These are phyloP conservation scores for Euwallacea similis DNA, from an alignment of 1,140 invertebrate genomes.

Conservation along the genomic window DNA sequence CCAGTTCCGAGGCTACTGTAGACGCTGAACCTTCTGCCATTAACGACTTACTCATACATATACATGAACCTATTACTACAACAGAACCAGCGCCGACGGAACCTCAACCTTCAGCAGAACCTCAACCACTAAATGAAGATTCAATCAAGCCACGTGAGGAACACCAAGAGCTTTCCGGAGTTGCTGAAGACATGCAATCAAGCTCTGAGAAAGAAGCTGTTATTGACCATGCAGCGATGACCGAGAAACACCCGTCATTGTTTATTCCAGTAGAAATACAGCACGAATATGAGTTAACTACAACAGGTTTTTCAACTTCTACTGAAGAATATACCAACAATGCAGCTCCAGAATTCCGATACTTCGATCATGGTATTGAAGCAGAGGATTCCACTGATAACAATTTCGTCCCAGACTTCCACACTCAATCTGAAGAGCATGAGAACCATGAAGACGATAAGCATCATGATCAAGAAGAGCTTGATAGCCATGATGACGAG, in stretches of 20 bases:
- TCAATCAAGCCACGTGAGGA: no score
- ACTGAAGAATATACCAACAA: background rate
- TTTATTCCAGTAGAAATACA: constrained; percentile 17
- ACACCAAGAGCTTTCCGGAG: no score
- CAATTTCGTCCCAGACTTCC: constrained; percentile 36
- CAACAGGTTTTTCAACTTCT: constrained; percentile 12
- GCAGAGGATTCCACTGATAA: constrained; percentile 44
- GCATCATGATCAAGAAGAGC: no score
- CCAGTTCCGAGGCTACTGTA: constrained; percentile 40
- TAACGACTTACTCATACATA: constrained; percentile 39
- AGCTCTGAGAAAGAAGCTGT: background rate
- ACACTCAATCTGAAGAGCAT: constrained; percentile 44
- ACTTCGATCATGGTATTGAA: constrained; percentile 46
- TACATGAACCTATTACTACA: constrained; percentile 47
- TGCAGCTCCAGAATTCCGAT: constrained; percentile 29
- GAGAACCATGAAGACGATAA: background rate
- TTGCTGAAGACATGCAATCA: no score
- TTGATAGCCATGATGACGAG: constrained; percentile 12
- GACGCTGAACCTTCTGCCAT: constrained; percentile 45
- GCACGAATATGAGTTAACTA: constrained; percentile 11
- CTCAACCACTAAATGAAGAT: no score
- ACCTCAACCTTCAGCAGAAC: no score
- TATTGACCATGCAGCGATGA: background rate
- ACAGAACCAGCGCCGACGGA: constrained; percentile 47
- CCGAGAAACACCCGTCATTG: no score